phyloP scores from a whole-genome alignment of 2,888 invertebrate species.

The Heliconius charithonia region DNA sequence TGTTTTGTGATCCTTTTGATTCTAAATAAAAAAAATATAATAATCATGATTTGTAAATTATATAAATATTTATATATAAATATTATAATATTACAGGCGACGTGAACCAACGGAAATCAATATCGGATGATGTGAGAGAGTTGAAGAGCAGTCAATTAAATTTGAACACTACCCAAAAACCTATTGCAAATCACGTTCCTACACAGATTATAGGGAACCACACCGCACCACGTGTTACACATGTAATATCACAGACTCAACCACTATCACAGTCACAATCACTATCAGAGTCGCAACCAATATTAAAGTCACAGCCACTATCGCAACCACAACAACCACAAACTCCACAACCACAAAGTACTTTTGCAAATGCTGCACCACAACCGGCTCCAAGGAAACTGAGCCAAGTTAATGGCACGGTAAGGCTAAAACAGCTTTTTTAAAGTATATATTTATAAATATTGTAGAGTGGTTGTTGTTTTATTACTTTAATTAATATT shows the following conservation, averaged over 20 bases:
- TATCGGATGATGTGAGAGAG: constrained; percentile 78
- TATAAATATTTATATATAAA: not conserved
- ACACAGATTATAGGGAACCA: constrained; percentile 56
- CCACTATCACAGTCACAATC: constrained; percentile 34
- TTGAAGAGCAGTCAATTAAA: constrained; percentile 72
- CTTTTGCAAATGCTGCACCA: constrained; percentile 59
- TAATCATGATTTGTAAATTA: not conserved
- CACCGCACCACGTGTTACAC: constrained; percentile 55
- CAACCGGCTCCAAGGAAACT: constrained; percentile 79
- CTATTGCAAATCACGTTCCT: constrained; percentile 61
- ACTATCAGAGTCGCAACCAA: constrained; percentile 53
- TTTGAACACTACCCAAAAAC: constrained; percentile 63
- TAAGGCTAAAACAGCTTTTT: constrained; percentile 55
- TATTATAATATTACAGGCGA: constrained; percentile 59
- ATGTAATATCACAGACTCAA: constrained; percentile 50
- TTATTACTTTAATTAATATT: not conserved
- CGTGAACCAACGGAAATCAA: constrained; percentile 68
- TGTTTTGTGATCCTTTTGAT: no score
- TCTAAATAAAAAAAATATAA: no score
- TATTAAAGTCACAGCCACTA: constrained; percentile 49
- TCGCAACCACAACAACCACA: constrained; percentile 50
- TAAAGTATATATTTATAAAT: constrained; percentile 19
- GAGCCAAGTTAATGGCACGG: constrained; percentile 78
- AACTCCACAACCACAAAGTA: constrained; percentile 46
- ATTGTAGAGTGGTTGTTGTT: constrained; percentile 10